Base-by-base conservation (phyloP, 2,888 invertebrate genomes). In the Linnaemya tessellans region DNA sequence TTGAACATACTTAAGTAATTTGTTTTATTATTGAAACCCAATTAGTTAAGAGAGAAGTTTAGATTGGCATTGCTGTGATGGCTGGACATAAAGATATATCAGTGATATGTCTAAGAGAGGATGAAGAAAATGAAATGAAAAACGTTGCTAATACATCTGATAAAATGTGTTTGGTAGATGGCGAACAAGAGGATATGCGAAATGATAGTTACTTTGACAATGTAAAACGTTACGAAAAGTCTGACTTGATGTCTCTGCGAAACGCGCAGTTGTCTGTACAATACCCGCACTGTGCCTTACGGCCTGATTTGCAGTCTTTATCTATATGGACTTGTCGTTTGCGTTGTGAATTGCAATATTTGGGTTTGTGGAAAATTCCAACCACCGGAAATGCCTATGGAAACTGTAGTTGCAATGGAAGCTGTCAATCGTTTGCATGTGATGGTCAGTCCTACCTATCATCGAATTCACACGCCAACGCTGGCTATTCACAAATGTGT, bases 211-310 rank as follows among this genome's bases (percentile, higher is more conserved):
- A n/a, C n/a, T n/a, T n/a, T n/a, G 38, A 68, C 35, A 43, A 10
- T n/a, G 35, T 84, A 9, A 87, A 90, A 93, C 93, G 93, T 74
- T 95, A 95, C 93, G 94, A 94, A 38, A 93, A 95, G 92, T 96
- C 96, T 70, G 94, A 96, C 90, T 94, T 98, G 88, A 93, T 97
- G 92, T 94, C 95, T 60, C 94, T 97, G 88, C 94, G 96, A 80
- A 94, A 94, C 90, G 94, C 95, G 88, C 95, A 96, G 84, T 93
- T 95, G 86, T 95, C 97, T 64, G 95, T 95, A 90, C 94, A 93
- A 84, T 94, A 95, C 89, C 96, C 97, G n/a, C 94, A 95, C 88
- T 95, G 95, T 92, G 92, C 95, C 86, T 94, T 94, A 87, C 93
- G 94, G 89, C 91, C 73, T 11, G 90, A 88, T n/a, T 84, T 91